Evolutionary conservation across 2,888 invertebrate species (phyloP).

Genomic region (Philhelius pedissequus): DNA sequence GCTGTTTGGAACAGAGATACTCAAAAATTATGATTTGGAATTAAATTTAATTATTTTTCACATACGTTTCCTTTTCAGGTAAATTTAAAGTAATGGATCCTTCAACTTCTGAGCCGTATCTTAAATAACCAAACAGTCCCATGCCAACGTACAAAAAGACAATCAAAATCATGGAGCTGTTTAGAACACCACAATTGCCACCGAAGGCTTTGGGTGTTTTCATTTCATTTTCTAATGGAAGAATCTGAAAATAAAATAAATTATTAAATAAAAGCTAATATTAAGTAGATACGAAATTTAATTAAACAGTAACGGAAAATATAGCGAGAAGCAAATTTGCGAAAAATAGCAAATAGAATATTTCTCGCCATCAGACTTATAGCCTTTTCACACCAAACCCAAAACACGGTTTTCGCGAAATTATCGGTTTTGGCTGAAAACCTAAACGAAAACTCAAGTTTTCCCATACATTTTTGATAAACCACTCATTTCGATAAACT

Average conservation of each 20-base stretch:
- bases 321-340: no score
- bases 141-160: slow-evolving; percentile 91
- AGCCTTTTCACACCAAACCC: no score
- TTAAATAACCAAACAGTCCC: slow-evolving; percentile 94
- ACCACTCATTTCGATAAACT: no score
- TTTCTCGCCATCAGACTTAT: no score
- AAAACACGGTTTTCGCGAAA: no score
- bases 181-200: slow-evolving; percentile 90
- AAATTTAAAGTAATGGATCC: slow-evolving; percentile 94
- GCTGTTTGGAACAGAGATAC: slow-evolving; percentile 78
- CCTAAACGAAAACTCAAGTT: no score
- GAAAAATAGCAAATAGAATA: no score
- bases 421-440: no score
- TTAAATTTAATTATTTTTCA: slow-evolving; percentile 69
- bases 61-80: slow-evolving; percentile 84
- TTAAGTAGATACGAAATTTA: no score
- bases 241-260: slow-evolving; percentile 82
- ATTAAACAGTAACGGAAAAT: no score
- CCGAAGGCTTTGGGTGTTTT: slow-evolving; percentile 90
- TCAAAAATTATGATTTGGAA: no score
- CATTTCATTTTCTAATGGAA: slow-evolving; percentile 97
- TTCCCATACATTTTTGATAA: no score
- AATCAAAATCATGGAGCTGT: slow-evolving; percentile 90
- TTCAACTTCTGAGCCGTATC: slow-evolving; percentile 85
- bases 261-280: background rate